These are phyloP conservation scores for Chymomyza fuscimana DNA, from an alignment of 2,888 invertebrate species.

Conservation along the genomic window DNA sequence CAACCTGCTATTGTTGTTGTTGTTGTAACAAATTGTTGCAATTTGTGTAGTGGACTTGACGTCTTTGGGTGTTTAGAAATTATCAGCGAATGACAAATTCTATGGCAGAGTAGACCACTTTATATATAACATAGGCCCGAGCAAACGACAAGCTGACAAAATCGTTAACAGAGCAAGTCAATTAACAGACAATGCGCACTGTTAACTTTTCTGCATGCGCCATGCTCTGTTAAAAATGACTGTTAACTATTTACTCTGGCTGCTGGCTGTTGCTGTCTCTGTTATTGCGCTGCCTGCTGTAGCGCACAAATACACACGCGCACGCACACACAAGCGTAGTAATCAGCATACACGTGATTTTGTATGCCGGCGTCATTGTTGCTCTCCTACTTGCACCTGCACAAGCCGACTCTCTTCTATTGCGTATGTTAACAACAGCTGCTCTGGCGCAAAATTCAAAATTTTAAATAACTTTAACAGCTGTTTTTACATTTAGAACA, in stretches of 20 bases:
- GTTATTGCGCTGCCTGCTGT: not conserved
- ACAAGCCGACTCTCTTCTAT: not conserved
- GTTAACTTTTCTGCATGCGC: not conserved
- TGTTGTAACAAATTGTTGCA: conserved; percentile 16
- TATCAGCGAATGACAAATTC: conserved; percentile 68
- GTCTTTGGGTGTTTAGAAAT: conserved; percentile 65
- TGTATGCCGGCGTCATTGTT: not conserved
- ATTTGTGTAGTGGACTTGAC: conserved; percentile 35
- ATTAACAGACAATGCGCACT: not conserved
- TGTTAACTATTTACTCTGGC: not conserved
- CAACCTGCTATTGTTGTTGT: not conserved
- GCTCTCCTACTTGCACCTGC: not conserved
- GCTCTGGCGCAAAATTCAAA: no score
- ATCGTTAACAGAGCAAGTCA: not conserved
- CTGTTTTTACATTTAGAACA: no score
- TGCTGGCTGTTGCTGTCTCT: no score
- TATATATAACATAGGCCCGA: conserved; percentile 57
- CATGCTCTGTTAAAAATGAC: not conserved
- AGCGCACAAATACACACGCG: not conserved
- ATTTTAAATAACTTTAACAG: no score
- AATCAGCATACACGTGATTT: not conserved
- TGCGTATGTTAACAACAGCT: no score
- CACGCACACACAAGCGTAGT: no score
- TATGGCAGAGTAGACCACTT: conserved; percentile 58
- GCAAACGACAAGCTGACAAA: conserved; percentile 14